These are phyloP conservation scores for Erethizon dorsatum DNA, from an alignment of 2,797 vertebrate genomes.

Conservation along the genomic window DNA sequence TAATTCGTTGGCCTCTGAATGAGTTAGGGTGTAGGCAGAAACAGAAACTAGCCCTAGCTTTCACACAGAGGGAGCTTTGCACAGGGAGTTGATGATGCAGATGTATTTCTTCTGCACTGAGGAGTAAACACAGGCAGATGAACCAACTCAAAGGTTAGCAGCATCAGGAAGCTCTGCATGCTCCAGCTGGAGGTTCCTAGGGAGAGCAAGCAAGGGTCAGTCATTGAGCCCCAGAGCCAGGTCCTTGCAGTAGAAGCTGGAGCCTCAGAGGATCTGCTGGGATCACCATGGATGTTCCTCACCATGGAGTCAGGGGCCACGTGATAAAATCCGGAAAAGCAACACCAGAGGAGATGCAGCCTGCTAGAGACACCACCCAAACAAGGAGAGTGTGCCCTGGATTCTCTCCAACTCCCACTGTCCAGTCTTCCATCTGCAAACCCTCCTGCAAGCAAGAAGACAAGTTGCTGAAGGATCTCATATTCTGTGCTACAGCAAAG, in stretches of 20 bases:
- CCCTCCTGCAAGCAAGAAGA: background rate
- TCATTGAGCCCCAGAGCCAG: background rate
- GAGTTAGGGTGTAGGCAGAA: background rate
- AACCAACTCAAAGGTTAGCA: background rate
- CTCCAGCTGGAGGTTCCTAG: background rate
- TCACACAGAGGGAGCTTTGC: background rate
- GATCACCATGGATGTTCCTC: background rate
- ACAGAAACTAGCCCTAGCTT: background rate
- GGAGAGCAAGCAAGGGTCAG: accelerated
- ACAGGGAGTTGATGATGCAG: background rate
- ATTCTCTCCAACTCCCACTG: background rate
- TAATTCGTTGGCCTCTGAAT: background rate
- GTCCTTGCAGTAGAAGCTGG: background rate
- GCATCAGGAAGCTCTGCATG: background rate
- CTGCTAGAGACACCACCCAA: too few relatives aligned
- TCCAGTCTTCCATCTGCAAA: background rate
- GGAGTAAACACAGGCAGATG: background rate
- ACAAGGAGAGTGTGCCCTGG: too few relatives aligned
- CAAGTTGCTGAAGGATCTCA: accelerated
- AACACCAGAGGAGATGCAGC: background rate
- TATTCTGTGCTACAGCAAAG: background rate
- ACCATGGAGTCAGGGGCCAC: background rate
- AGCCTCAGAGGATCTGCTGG: background rate
- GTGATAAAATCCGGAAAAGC: too few relatives aligned
- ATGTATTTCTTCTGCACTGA: background rate